These are phyloP conservation scores for Lycodopsis pacificus DNA, from an alignment of 2,797 vertebrate species.

Conservation along the genomic window DNA sequence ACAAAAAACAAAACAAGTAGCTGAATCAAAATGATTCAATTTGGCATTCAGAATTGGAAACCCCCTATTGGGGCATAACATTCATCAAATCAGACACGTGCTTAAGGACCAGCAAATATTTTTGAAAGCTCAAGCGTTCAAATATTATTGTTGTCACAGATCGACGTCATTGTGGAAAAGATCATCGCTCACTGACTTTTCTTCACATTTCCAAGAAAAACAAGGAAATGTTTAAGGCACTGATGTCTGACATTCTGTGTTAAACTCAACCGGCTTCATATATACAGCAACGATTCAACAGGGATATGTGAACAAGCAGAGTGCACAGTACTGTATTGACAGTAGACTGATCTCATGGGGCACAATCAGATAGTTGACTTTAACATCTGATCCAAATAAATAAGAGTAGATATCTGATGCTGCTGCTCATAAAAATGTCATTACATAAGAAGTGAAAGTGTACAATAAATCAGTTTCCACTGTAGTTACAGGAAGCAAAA, in stretches of 20 bases:
- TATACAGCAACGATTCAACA: background rate
- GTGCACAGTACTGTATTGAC: background rate
- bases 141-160: slow-evolving; percentile 38
- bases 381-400: background rate
- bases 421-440: background rate
- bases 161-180: slow-evolving; percentile 50
- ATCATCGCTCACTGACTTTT: slow-evolving; percentile 37
- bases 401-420: background rate
- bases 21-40: slow-evolving; percentile 14
- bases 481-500: background rate
- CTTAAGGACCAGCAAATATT: slow-evolving; percentile 28
- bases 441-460: background rate
- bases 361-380: background rate
- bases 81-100: slow-evolving; percentile 35
- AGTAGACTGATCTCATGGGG: slow-evolving; percentile 12
- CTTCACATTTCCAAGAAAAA: slow-evolving; percentile 64
- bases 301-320: slow-evolving; percentile 15
- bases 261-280: slow-evolving; percentile 25
- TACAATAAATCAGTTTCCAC: background rate
- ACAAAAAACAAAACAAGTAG: slow-evolving; percentile 2
- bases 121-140: slow-evolving; percentile 25
- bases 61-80: slow-evolving; percentile 48
- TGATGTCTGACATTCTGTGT: slow-evolving; percentile 59
- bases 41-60: slow-evolving; percentile 58
- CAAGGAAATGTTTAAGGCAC: slow-evolving; percentile 59